Base-by-base conservation (phyloP, 1,140 invertebrate species). In the Leucophenga varia region DNA sequence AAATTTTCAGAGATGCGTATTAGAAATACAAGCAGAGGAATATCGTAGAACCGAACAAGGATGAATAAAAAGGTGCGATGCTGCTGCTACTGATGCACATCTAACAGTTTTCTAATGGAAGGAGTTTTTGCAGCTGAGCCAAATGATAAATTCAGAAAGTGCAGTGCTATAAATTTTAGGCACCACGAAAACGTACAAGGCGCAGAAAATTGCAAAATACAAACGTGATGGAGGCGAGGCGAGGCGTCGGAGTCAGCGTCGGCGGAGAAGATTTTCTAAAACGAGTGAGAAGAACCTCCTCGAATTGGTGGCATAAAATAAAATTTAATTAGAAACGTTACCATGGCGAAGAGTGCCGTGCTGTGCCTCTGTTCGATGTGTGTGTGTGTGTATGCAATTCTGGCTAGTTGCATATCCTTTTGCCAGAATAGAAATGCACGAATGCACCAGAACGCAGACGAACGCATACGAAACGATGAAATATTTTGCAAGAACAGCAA, bases 281-380 rank as follows among this genome's bases (percentile, higher is more conserved):
- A n/a, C 31, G 37, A 46, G 49, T 55, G 51, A 57, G 67, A 67
- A 59, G 63, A 64, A 59, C 5, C 22, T 6, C 59, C n/a, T n/a
- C 59, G 52, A 67, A 67, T 63, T 67, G 63, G 63, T 67, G 63
- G 63, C 59, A 67, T 67, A 67, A 67, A 65, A 67, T 67, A 67
- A 67, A 67, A 67, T 67, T 67, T 67, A 67, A 67, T 67, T 67
- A 67, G 63, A 68, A 67, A 67, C 64, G 63, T 67, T 59, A 47
- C 56, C 56, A 58, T 54, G 59, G 59, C 54, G 35, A 51, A 39
- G n/a, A n/a, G n/a, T n/a, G n/a, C n/a, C n/a, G n/a, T n/a, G n/a
- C n/a, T n/a, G 21, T 19, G 32, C 48, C 18, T 39, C 34, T 36
- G 32, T 17, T 28, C 17, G 10, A 10, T 25, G 22, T 25, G 22